Evolutionary conservation across 2,113 vertebrate genomes (phyloP), one percentile per base, ranked within the genome.

Genomic region (Poicephalus gulielmi): DNA sequence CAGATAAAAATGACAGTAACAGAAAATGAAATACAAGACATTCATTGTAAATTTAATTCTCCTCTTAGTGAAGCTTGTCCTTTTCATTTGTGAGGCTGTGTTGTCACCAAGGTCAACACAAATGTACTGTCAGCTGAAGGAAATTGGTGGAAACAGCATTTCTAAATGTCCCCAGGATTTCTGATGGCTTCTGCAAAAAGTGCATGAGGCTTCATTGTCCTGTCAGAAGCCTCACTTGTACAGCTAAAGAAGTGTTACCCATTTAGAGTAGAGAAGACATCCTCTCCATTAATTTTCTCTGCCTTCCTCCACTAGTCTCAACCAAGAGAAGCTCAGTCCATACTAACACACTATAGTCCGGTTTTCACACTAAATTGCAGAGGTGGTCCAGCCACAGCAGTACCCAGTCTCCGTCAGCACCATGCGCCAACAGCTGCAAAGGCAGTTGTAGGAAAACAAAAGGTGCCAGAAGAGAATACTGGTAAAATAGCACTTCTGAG

Each of bases 11-110:
- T 24, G 22, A 55, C 63, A 73, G 70, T 23, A 76, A 60, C 23
- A 81, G 68, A 95, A 91, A 71, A 88, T 88, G 3, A 91, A 96
- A 91, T 83, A 55, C 43, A 84, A 93, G 44, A 9, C 53, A 70
- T 47, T 85, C 41, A 44, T 47, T 90, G 71, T 39, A 86, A 90
- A 74, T 91, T 64, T 88, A 68, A 90, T 92, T 96, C 82, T 86
- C 17, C 70, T 76, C 31, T 71, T 90, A 70, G 70, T 52, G 46
- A 83, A 90, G 39, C n/a, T 17, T 15, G 24, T 57, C 64, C 75
- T 90, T 81, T 77, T 50, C 55, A 68, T 80, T 78, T 71, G 39
- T 0, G 4, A 79, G 82, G 70, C 67, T 79, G 23, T 5, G 2
- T 75, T 83, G 59, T 50, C 91, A 90, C 50, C 59, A 85, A 63